A percentile compares a stretch with the other conserved stretches of the same genome.
These are phyloP conservation scores for Aphrophora alni DNA, from an alignment of 2,888 invertebrate species.

Conservation along the genomic window DNA sequence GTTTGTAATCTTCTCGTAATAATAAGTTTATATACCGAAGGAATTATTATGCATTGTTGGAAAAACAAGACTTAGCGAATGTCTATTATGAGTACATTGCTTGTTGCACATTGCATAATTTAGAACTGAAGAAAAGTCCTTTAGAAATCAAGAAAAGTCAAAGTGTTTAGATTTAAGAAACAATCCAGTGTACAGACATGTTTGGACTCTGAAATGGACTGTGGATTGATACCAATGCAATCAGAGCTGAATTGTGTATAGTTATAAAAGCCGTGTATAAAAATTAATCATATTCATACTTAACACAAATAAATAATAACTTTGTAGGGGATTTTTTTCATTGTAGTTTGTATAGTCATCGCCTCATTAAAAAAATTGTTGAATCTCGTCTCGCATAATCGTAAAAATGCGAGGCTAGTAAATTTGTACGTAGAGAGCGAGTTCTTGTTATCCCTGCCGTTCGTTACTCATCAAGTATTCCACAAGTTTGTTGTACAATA, in stretches of 20 bases:
- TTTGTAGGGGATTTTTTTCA: constrained; percentile 36
- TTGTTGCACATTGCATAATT: neutral
- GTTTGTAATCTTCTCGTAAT: too few species aligned
- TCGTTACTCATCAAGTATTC: constrained; percentile 34
- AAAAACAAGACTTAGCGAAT: neutral
- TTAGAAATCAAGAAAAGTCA: neutral
- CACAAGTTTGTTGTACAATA: constrained; percentile 37
- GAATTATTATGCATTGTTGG: too few species aligned
- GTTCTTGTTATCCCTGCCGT: constrained; percentile 40
- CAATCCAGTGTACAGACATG: neutral
- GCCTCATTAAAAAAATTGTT: constrained; percentile 30
- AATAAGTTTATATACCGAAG: too few species aligned
- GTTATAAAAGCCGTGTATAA: constrained; percentile 35
- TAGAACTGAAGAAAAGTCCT: neutral
- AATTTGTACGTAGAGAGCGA: constrained; percentile 36
- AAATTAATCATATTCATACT: constrained; percentile 30
- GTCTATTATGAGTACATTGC: constrained; percentile 2
- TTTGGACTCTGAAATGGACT: neutral
- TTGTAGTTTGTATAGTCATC: constrained; percentile 41
- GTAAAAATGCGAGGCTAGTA: constrained; percentile 17
- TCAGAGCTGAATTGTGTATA: constrained; percentile 38
- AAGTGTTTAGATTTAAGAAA: neutral
- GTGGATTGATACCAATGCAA: constrained; percentile 11
- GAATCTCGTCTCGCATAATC: constrained; percentile 13
- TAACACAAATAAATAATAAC: constrained; percentile 32